These are phyloP conservation scores for Anoplopoma fimbria DNA, from an alignment of 2,113 vertebrate species.

Conservation along the genomic window DNA sequence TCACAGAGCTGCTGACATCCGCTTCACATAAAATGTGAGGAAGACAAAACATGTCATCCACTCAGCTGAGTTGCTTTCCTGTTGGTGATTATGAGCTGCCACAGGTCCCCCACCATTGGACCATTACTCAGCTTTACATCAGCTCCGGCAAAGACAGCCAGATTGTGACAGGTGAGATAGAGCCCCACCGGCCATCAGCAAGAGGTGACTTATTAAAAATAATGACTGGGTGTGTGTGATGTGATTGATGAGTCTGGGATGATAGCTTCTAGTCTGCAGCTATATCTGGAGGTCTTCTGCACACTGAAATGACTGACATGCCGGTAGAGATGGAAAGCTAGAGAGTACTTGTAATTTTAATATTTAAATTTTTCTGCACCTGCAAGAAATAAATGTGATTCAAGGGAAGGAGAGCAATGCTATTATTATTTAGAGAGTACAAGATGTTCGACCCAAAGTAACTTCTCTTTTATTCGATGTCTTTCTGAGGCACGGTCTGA, in stretches of 20 bases:
- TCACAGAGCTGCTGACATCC: neutral
- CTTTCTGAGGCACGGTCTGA: constrained; percentile 15
- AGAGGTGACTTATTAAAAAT: constrained; percentile 70
- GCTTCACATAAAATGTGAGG: constrained; percentile 3
- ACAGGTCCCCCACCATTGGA: constrained; percentile 36
- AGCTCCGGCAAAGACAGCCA: constrained; percentile 27
- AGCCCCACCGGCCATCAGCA: constrained; percentile 43
- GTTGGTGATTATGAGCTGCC: constrained; percentile 55
- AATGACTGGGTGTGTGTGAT: constrained; percentile 62
- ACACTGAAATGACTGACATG: constrained; percentile 59
- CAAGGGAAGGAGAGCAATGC: constrained; percentile 6
- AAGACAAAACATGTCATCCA: constrained; percentile 29
- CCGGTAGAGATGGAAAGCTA: constrained; percentile 1
- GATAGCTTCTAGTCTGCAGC: constrained; percentile 54
- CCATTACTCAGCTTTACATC: constrained; percentile 67
- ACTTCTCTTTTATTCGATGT: constrained; percentile 27
- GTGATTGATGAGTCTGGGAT: constrained; percentile 72
- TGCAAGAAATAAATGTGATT: constrained; percentile 4
- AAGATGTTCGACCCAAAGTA: constrained; percentile 41
- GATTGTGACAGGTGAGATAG: constrained; percentile 61
- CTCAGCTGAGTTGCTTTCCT: constrained; percentile 47
- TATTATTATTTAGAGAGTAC: constrained; percentile 47
- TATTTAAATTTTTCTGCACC: constrained; percentile 48
- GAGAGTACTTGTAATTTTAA: constrained; percentile 54
- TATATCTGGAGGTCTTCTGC: constrained; percentile 59